phyloP scores from a whole-genome alignment of 2,888 invertebrate genomes.

The Lottia scabra region DNA sequence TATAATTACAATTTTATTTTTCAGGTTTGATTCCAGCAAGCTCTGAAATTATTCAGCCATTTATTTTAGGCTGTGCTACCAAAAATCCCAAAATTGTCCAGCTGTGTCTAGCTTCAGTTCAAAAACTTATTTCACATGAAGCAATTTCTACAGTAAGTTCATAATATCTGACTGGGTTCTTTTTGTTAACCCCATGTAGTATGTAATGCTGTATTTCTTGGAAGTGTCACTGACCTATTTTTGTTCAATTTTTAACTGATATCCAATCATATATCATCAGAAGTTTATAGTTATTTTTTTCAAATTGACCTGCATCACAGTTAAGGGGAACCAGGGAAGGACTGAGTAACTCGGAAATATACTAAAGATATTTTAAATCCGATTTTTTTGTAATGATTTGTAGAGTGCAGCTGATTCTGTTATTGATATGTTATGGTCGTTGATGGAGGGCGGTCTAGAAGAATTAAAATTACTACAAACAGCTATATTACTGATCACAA shows the following conservation, averaged over 20 bases:
- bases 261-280: no score
- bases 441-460: slow-evolving; percentile 94
- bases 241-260: neutral
- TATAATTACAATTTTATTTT: slow-evolving; percentile 67
- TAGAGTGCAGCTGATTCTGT: slow-evolving; percentile 90
- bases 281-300: no score
- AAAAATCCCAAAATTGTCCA: slow-evolving; percentile 95
- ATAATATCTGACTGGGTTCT: no score
- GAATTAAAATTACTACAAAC: slow-evolving; percentile 92
- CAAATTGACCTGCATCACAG: neutral
- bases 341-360: no score
- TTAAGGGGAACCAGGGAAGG: slow-evolving; percentile 8
- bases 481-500: slow-evolving; percentile 88
- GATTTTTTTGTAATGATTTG: no score
- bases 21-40: slow-evolving; percentile 89
- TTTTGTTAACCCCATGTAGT: no score
- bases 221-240: neutral
- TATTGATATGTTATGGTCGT: slow-evolving; percentile 88
- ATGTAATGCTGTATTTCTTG: no score
- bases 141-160: slow-evolving; percentile 65
- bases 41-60: slow-evolving; percentile 93
- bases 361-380: no score
- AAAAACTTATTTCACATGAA: slow-evolving; percentile 81
- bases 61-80: slow-evolving; percentile 97
- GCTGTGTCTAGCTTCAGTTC: slow-evolving; percentile 93